Conservation (phyloP, 2,888 invertebrate species). For the Anodontia alba region DNA sequence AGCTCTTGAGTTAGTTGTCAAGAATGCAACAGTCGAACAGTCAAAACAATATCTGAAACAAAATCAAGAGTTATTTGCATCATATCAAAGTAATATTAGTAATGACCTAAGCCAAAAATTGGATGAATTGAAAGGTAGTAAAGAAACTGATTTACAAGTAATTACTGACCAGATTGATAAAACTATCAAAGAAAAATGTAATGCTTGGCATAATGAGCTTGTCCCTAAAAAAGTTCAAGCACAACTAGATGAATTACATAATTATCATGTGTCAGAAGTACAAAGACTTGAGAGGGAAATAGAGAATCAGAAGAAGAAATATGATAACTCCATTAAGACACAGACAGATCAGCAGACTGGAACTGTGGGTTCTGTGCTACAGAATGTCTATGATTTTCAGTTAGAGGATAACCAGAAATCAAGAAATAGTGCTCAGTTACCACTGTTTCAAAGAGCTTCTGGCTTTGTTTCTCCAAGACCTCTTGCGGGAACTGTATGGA, state of each 20-base stretch:
- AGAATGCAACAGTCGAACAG: slow-evolving; percentile 39
- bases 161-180: slow-evolving; percentile 8
- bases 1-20: slow-evolving; percentile 39
- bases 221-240: slow-evolving; percentile 58
- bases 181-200: background rate
- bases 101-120: slow-evolving; percentile 37
- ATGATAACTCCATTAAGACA: slow-evolving; percentile 2
- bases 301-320: slow-evolving; percentile 37
- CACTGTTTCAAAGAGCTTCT: slow-evolving; percentile 42
- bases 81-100: slow-evolving; percentile 26
- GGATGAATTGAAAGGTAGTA: slow-evolving; percentile 21
- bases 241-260: slow-evolving; percentile 66
- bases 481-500: slow-evolving; percentile 53
- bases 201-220: slow-evolving; percentile 48
- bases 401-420: slow-evolving; percentile 1
- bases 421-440: background rate
- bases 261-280: slow-evolving; percentile 68
- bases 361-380: background rate
- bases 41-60: slow-evolving; percentile 40
- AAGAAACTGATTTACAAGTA: slow-evolving; percentile 28
- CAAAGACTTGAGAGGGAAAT: slow-evolving; percentile 62
- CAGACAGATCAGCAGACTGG: background rate
- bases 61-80: slow-evolving; percentile 29
- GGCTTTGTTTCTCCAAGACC: slow-evolving; percentile 56
- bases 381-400: slow-evolving; percentile 39